Evolutionary conservation across 2,797 vertebrate genomes (phyloP).

Genomic region (Gobio occitaniae): DNA sequence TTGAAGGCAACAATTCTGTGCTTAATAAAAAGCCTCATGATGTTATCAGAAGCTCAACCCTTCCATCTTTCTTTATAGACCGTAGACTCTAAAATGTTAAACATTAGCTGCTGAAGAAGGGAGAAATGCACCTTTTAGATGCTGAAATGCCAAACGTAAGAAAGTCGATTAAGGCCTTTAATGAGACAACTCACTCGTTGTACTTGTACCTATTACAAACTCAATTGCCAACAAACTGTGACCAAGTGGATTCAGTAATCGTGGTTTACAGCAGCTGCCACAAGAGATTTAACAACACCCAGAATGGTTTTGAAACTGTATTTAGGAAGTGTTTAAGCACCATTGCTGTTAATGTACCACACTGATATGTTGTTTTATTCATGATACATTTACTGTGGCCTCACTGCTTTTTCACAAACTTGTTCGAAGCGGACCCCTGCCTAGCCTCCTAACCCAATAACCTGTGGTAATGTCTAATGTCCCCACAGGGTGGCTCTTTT

Average conservation of each 20-base stretch:
- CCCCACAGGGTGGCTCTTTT: conserved; percentile 28
- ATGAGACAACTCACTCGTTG: conserved; percentile 32
- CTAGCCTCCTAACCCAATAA: conserved; percentile 22
- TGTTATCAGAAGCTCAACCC: conserved; percentile 10
- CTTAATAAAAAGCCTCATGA: conserved; percentile 23
- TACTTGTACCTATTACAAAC: conserved; percentile 43
- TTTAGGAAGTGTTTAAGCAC: conserved; percentile 65
- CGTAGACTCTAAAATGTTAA: not conserved
- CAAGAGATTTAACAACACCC: conserved; percentile 72
- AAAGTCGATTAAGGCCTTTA: conserved; percentile 50
- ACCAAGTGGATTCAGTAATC: conserved; percentile 39
- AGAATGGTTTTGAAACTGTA: conserved; percentile 63
- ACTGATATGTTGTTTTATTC: conserved; percentile 26
- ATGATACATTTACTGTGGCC: not conserved
- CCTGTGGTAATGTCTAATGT: not conserved
- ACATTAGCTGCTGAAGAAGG: not conserved
- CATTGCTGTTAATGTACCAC: conserved; percentile 46
- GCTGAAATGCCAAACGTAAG: conserved; percentile 23
- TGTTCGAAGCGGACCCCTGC: not conserved
- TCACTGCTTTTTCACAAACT: conserved; percentile 10
- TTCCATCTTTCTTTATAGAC: not conserved
- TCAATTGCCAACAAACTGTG: conserved; percentile 36
- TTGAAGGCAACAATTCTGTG: conserved; percentile 26
- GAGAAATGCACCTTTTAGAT: conserved; percentile 40
- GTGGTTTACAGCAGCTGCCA: conserved; percentile 70